Evolutionary conservation across 2,888 invertebrate species (phyloP).

Genomic region (Notocelia uddmanniana): DNA sequence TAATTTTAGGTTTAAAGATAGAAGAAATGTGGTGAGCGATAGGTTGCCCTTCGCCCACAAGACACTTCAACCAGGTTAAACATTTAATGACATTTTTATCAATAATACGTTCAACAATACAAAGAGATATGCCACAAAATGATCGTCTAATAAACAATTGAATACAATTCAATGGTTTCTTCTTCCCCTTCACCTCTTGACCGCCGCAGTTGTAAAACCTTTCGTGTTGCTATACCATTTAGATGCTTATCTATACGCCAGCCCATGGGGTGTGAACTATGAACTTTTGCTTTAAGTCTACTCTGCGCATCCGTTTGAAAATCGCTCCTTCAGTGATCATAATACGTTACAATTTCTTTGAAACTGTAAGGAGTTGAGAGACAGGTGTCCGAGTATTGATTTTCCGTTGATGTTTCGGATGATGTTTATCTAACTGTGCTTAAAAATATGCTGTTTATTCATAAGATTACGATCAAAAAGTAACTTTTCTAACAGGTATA

Average conservation of each 20-base stretch:
- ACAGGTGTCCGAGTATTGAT: background rate
- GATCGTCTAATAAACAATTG: too few relatives aligned
- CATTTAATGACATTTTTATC: background rate
- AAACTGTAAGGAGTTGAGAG: conserved; percentile 27
- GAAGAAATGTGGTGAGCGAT: too few relatives aligned
- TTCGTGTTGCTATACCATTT: conserved; percentile 77
- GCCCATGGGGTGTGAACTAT: conserved; percentile 69
- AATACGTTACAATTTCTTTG: conserved; percentile 58
- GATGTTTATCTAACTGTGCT: conserved; percentile 56
- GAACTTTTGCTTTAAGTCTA: conserved; percentile 66
- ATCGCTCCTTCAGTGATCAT: conserved; percentile 54
- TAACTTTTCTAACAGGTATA: too few relatives aligned
- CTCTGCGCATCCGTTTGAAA: conserved; percentile 57
- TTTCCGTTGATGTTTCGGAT: conserved; percentile 51
- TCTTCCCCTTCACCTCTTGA: conserved; percentile 54
- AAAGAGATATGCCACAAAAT: background rate
- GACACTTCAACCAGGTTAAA: too few relatives aligned
- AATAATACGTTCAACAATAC: background rate
- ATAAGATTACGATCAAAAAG: conserved; percentile 21
- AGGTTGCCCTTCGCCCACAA: too few relatives aligned
- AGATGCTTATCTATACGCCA: conserved; percentile 78
- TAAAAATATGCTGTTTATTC: conserved; percentile 49
- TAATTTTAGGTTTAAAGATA: too few relatives aligned
- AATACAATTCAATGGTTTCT: background rate
- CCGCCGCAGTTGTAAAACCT: conserved; percentile 56